These are phyloP conservation scores for Elachura formosa DNA, from an alignment of 2,113 vertebrate species.

Conservation along the genomic window DNA sequence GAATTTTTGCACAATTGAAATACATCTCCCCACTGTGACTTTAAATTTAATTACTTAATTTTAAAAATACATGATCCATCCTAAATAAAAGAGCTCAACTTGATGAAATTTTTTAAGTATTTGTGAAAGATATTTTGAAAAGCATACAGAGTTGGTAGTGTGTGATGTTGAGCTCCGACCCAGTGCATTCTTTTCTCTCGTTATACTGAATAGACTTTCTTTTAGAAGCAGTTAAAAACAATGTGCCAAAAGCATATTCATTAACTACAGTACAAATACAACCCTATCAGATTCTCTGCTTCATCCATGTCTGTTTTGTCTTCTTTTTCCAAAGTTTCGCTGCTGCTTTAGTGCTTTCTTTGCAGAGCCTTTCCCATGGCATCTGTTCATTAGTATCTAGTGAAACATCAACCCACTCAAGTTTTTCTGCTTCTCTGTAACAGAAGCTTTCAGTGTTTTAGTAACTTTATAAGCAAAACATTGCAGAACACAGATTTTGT, in stretches of 20 bases:
- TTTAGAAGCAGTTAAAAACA: neutral
- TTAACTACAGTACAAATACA: neutral
- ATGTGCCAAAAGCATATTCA: neutral
- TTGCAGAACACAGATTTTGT: neutral
- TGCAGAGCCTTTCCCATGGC: neutral
- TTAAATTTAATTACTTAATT: neutral
- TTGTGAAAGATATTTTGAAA: neutral
- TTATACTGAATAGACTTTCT: neutral
- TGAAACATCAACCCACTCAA: slow-evolving; percentile 24
- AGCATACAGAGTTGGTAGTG: neutral
- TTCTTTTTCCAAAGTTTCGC: slow-evolving; percentile 5
- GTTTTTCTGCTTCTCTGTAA: neutral
- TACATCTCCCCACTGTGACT: neutral
- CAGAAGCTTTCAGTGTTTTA: slow-evolving; percentile 29
- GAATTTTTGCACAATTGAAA: neutral
- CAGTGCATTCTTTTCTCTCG: neutral
- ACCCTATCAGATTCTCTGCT: neutral
- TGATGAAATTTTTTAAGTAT: neutral
- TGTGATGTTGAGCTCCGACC: neutral
- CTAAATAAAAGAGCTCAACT: neutral
- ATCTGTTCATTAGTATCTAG: neutral
- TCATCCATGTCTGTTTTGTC: neutral
- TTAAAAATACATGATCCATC: neutral
- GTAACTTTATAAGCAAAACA: slow-evolving; percentile 25
- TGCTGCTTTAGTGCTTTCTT: slow-evolving; percentile 34